Conservation (phyloP, 2,113 vertebrate genomes). For the Salminus brasiliensis region DNA sequence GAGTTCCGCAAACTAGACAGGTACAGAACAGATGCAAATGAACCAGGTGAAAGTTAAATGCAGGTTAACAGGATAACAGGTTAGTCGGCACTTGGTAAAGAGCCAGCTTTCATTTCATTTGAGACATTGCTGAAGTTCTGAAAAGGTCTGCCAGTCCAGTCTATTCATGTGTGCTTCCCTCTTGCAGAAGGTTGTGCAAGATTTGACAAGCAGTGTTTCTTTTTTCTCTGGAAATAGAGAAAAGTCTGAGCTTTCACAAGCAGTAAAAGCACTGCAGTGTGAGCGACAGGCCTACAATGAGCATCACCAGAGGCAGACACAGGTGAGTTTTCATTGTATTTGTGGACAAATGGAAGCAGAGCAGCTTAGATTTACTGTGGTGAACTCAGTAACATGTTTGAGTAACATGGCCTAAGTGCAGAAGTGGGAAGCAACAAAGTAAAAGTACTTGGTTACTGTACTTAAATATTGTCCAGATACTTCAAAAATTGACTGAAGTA, state of each 20-base stretch:
- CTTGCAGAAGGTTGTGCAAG: not conserved
- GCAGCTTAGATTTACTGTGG: no score
- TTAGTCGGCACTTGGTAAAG: not conserved
- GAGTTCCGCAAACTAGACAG: slow-evolving; percentile 77
- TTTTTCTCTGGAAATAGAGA: slow-evolving; percentile 54
- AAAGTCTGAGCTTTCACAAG: slow-evolving; percentile 65
- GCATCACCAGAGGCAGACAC: slow-evolving; percentile 70
- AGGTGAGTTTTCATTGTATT: slow-evolving; percentile 57
- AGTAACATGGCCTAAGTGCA: no score
- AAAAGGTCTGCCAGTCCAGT: not conserved
- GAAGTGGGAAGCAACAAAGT: no score
- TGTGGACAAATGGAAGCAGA: no score
- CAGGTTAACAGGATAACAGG: not conserved
- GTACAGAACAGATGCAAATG: slow-evolving; percentile 54
- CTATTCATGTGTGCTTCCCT: not conserved
- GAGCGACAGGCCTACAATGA: slow-evolving; percentile 67
- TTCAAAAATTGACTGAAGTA: no score
- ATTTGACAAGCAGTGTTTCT: not conserved
- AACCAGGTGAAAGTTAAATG: not conserved
- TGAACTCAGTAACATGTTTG: no score
- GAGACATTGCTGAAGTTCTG: not conserved
- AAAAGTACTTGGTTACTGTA: no score
- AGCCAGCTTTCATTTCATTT: slow-evolving; percentile 2
- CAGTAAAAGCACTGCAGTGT: slow-evolving; percentile 59
- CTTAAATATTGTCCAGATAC: no score